A percentile compares a stretch with the other conserved stretches of the same genome.
These are phyloP conservation scores for Taeniopygia guttata DNA, from an alignment of 2,797 vertebrate genomes.

Conservation along the genomic window DNA sequence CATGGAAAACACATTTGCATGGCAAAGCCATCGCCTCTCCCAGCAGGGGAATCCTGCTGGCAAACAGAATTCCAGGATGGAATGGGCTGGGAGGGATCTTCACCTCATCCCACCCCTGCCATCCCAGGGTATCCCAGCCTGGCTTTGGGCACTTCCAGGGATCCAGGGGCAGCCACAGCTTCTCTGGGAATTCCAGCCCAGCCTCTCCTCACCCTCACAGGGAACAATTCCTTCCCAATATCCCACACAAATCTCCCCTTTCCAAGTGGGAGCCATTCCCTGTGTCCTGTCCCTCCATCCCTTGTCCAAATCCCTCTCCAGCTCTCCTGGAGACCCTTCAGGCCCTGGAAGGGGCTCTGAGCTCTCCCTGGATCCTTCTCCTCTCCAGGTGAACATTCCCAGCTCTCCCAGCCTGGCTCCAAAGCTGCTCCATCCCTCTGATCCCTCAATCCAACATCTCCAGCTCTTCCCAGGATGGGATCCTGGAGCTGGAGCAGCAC, in stretches of 20 bases:
- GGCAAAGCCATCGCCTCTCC: not conserved
- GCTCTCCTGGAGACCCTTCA: not conserved
- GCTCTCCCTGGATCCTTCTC: not conserved
- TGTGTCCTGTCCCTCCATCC: not conserved
- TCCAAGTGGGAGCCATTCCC: not conserved
- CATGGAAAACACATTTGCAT: not conserved
- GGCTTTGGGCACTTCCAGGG: not conserved
- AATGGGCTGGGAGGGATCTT: not conserved
- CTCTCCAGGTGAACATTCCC: not conserved
- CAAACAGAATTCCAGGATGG: fast-evolving
- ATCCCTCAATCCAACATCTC: not conserved
- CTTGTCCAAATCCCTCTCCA: not conserved
- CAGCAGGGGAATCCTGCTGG: not conserved
- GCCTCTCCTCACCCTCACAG: fast-evolving
- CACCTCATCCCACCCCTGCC: fast-evolving
- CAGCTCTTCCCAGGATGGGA: not conserved
- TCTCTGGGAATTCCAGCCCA: fast-evolving
- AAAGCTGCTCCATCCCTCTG: not conserved
- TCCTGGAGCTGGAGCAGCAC: not conserved
- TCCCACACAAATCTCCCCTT: fast-evolving
- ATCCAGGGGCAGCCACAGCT: not conserved
- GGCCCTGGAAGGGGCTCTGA: not conserved
- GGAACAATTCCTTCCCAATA: fast-evolving
- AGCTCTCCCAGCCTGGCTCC: not conserved
- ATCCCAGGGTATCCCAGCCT: fast-evolving